Percentiles rank a stretch among this genome's conserved stretches.
phyloP scores from a whole-genome alignment of 2,113 vertebrate genomes.

The Platysternon megacephalum region DNA sequence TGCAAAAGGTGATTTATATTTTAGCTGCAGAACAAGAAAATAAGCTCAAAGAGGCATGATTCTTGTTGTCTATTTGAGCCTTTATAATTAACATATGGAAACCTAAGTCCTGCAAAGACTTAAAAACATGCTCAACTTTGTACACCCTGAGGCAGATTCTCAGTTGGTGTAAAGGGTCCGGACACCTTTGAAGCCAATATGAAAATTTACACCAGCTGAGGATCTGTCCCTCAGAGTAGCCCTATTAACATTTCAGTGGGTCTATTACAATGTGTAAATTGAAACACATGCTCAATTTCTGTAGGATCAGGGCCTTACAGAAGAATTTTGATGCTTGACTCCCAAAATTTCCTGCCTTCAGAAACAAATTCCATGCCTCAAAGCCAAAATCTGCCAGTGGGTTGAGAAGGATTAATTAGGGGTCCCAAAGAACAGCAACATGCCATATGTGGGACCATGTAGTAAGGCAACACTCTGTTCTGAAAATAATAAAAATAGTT shows the following conservation, averaged over 20 bases:
- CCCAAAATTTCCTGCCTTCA: neutral
- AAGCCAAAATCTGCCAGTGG: neutral
- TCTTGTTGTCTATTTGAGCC: neutral
- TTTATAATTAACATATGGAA: neutral
- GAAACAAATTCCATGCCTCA: accelerated
- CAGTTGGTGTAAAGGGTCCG: neutral
- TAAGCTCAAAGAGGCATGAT: neutral
- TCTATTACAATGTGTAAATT: neutral
- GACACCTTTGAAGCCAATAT: neutral
- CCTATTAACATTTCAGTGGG: neutral
- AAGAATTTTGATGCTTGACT: neutral
- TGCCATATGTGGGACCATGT: too few relatives aligned
- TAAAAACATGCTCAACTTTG: neutral
- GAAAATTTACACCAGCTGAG: neutral
- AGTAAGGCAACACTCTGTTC: too few relatives aligned
- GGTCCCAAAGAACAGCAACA: neutral
- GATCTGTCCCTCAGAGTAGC: neutral
- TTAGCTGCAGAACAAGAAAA: neutral
- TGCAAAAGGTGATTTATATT: neutral
- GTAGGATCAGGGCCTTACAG: neutral
- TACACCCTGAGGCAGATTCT: too few relatives aligned
- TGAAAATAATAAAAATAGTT: accelerated
- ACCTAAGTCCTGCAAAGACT: neutral
- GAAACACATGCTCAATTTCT: neutral
- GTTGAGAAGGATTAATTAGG: neutral